A percentile compares a stretch with the other conserved stretches of the same genome.
These are phyloP conservation scores for Chrysemys picta DNA, from an alignment of 2,113 vertebrate species.

Conservation along the genomic window DNA sequence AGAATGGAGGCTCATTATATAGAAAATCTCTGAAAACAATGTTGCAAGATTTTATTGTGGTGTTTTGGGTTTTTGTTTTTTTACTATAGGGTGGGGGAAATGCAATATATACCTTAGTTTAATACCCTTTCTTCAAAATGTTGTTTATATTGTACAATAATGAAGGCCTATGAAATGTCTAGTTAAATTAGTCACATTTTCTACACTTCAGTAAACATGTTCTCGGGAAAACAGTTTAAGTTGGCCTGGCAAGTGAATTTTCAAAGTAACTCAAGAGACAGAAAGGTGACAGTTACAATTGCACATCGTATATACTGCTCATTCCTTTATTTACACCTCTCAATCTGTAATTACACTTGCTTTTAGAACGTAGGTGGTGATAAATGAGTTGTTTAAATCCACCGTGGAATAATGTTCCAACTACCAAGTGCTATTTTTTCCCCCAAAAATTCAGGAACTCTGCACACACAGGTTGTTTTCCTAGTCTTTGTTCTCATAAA, in stretches of 20 bases:
- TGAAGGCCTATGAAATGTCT: background rate
- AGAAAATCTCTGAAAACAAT: background rate
- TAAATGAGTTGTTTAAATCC: background rate
- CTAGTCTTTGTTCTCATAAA: background rate
- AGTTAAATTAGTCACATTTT: background rate
- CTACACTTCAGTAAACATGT: background rate
- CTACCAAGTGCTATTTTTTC: background rate
- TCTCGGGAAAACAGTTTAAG: background rate
- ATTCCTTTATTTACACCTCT: background rate
- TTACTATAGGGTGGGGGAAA: rapidly evolving
- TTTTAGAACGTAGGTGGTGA: background rate
- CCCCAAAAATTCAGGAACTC: background rate
- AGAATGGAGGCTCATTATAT: background rate
- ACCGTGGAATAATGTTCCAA: background rate
- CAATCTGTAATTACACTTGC: background rate
- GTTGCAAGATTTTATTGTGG: background rate
- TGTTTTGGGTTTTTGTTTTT: background rate
- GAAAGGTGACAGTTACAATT: background rate
- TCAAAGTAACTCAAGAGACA: background rate
- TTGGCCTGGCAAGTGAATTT: background rate
- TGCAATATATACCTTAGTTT: background rate
- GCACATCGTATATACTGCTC: background rate
- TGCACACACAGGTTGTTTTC: background rate
- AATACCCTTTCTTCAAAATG: background rate
- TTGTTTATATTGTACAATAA: background rate